Evolutionary conservation across 2,113 vertebrate species (phyloP).

Genomic region (Prunella fulvescens): DNA sequence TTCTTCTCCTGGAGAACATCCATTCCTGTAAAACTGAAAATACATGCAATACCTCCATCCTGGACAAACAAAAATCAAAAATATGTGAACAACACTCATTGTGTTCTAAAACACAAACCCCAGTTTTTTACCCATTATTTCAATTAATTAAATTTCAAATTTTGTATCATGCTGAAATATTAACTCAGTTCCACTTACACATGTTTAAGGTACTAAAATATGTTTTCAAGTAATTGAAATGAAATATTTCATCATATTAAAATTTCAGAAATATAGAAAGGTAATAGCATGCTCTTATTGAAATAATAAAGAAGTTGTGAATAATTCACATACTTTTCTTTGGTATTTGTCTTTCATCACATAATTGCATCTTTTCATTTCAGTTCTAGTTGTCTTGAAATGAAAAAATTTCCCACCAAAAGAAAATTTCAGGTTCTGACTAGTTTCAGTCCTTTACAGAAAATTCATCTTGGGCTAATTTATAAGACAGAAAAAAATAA

Average conservation of each 20-base stretch:
- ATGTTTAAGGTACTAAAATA: neutral
- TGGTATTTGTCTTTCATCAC: neutral
- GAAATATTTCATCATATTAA: neutral
- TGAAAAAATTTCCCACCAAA: neutral
- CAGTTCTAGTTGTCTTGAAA: neutral
- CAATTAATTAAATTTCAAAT: neutral
- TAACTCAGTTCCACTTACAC: neutral
- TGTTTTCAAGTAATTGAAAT: neutral
- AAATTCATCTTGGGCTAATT: neutral
- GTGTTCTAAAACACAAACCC: neutral
- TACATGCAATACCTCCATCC: neutral
- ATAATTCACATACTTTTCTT: neutral
- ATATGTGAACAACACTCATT: neutral
- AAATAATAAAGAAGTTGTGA: slow-evolving; percentile 6
- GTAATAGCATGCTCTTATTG: neutral
- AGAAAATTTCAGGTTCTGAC: neutral
- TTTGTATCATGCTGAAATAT: neutral
- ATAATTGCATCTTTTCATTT: neutral
- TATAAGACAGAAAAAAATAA: neutral
- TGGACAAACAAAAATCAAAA: neutral
- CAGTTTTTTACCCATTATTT: neutral
- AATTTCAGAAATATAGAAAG: neutral
- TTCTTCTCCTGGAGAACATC: neutral
- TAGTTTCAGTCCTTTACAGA: neutral
- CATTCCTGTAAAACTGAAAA: neutral